Evolutionary conservation across 2,113 vertebrate species (phyloP).

Genomic region (Crotalus tigris): DNA sequence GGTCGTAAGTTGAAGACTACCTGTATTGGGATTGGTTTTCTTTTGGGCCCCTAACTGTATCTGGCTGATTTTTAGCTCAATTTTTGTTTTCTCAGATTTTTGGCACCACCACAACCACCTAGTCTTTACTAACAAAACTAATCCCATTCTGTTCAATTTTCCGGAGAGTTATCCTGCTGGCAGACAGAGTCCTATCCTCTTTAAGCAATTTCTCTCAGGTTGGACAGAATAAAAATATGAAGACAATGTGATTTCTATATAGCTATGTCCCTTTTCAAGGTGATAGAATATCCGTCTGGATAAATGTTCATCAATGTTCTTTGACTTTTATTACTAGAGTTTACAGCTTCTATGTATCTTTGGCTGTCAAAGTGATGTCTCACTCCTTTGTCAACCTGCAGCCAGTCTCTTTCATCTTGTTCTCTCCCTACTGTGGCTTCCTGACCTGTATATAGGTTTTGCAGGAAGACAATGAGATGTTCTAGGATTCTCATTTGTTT

Average conservation of each 20-base stretch:
- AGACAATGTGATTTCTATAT: neutral
- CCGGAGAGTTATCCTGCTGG: neutral
- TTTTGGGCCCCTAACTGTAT: neutral
- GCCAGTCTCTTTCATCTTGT: neutral
- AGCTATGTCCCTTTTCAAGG: neutral
- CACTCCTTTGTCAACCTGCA: neutral
- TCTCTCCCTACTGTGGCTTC: neutral
- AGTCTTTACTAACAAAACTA: neutral
- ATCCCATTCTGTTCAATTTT: neutral
- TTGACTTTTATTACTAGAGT: neutral
- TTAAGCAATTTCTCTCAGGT: neutral
- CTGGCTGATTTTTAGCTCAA: neutral
- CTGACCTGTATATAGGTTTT: neutral
- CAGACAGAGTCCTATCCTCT: neutral
- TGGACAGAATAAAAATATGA: neutral
- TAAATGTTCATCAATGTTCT: neutral
- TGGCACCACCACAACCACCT: neutral
- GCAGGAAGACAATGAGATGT: neutral
- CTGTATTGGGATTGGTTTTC: neutral
- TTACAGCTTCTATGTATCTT: neutral
- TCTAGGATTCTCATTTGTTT: neutral
- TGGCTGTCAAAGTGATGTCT: neutral
- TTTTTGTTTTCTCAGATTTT: neutral
- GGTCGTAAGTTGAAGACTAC: too few relatives aligned
- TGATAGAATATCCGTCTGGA: slow-evolving; percentile 1